A percentile compares a stretch with the other conserved stretches of the same genome.
Conservation (phyloP, 2,888 invertebrate species). For the Dysmachus trigonus region DNA sequence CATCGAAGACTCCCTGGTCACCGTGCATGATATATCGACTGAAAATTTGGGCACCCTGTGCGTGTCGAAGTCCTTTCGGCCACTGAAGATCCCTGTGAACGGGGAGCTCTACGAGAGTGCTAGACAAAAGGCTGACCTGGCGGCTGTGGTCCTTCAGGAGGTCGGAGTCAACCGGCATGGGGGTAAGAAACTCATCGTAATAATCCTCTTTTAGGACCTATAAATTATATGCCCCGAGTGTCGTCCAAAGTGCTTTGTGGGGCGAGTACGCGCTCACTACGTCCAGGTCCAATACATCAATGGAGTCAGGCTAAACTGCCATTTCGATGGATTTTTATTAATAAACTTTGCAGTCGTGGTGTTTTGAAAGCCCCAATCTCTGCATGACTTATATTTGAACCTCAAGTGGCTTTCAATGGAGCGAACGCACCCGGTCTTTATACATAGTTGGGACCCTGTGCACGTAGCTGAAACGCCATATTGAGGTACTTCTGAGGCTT, state of each 20-base stretch:
- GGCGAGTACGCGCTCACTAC: neutral
- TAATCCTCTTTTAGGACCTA: neutral
- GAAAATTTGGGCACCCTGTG: conserved; percentile 78
- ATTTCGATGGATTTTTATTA: neutral
- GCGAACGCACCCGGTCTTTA: neutral
- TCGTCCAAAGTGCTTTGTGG: neutral
- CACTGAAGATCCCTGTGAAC: conserved; percentile 75
- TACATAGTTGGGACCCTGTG: neutral
- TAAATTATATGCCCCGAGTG: neutral
- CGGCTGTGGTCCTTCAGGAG: conserved; percentile 78
- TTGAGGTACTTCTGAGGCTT: neutral
- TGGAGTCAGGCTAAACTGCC: neutral
- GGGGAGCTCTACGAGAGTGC: conserved; percentile 78
- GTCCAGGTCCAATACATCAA: neutral
- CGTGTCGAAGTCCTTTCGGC: conserved; percentile 75
- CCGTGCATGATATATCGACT: conserved; percentile 79
- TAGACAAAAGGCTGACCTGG: conserved; percentile 81
- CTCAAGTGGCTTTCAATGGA: neutral
- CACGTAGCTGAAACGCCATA: conserved; percentile 12
- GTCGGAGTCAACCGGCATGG: conserved; percentile 73
- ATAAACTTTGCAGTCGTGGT: neutral
- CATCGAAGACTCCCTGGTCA: conserved; percentile 74
- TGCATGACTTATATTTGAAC: neutral
- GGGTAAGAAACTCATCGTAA: conserved; percentile 63
- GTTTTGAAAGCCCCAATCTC: neutral